phyloP scores from a whole-genome alignment of 1,140 invertebrate species.

The Eupeodes corollae region DNA sequence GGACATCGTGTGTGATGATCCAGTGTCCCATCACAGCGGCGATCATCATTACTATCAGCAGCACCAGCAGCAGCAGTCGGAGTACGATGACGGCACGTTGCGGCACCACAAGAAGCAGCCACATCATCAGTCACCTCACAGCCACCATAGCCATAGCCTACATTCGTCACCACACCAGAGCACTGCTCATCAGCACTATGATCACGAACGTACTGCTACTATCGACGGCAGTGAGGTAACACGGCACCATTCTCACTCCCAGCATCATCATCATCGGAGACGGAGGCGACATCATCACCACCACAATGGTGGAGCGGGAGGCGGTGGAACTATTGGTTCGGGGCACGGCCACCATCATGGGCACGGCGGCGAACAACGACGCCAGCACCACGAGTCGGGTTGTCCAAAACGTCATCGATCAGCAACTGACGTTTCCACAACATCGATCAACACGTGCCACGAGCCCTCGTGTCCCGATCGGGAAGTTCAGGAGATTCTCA shows the following conservation, averaged over 20 bases:
- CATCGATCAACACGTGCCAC: constrained; percentile 23
- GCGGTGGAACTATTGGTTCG: neutral
- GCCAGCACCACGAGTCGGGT: constrained; percentile 5
- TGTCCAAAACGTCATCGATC: constrained; percentile 26
- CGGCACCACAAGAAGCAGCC: constrained; percentile 2
- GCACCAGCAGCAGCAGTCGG: constrained; percentile 1
- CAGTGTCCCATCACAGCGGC: neutral
- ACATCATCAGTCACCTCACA: constrained; percentile 9
- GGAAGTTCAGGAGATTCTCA: constrained; percentile 29
- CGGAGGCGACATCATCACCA: constrained; percentile 10
- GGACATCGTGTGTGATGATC: constrained; percentile 34
- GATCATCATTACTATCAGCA: constrained; percentile 1
- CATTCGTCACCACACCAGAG: constrained; percentile 1
- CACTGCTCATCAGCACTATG: constrained; percentile 4
- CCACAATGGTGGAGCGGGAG: constrained; percentile 19
- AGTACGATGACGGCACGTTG: neutral
- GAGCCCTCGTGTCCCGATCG: constrained; percentile 25
- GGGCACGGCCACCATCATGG: constrained; percentile 12
- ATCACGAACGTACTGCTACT: constrained; percentile 5
- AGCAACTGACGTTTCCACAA: constrained; percentile 26
- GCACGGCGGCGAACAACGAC: neutral
- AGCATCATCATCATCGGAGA: constrained; percentile 19
- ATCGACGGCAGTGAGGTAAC: constrained; percentile 2
- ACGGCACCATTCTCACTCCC: constrained; percentile 10
- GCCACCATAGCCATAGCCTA: constrained; percentile 4